Evolutionary conservation across 2,797 vertebrate genomes (phyloP).

Genomic region (Urocyon cinereoargenteus): DNA sequence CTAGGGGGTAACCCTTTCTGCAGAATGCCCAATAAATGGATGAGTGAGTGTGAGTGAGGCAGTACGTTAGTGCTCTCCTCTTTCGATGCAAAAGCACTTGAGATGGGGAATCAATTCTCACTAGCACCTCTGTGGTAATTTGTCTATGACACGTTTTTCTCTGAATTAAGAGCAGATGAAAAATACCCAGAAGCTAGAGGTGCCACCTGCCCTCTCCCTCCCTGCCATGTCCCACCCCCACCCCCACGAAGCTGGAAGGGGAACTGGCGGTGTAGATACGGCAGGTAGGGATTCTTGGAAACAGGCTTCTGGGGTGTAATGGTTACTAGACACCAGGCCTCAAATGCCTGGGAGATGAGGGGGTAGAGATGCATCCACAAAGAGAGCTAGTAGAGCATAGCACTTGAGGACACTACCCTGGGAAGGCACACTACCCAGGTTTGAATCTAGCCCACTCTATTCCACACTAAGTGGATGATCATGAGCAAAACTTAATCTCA

Average conservation of each 20-base stretch:
- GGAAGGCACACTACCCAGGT: not conserved
- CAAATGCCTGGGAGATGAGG: not conserved
- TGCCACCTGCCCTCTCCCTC: too few species aligned
- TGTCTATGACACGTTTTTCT: not conserved
- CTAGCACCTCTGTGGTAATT: not conserved
- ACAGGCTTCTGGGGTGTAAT: not conserved
- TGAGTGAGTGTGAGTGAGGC: not conserved
- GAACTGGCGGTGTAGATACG: fast-evolving
- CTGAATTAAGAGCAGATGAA: not conserved
- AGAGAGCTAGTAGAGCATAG: fast-evolving
- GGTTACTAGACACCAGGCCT: not conserved
- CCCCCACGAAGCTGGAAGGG: not conserved
- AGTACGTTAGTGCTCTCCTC: not conserved
- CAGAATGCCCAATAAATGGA: not conserved
- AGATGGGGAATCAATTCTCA: not conserved
- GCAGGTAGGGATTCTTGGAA: not conserved
- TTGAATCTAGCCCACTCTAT: not conserved
- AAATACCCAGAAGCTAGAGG: not conserved
- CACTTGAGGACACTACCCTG: not conserved
- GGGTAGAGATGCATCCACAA: fast-evolving
- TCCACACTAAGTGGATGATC: not conserved
- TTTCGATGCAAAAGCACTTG: not conserved
- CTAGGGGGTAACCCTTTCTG: not conserved
- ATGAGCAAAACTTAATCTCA: not conserved
- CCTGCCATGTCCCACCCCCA: too few species aligned